Percentiles rank a stretch among this genome's conserved stretches.
These are phyloP conservation scores for Rhyacophila evoluta DNA, from an alignment of 2,888 invertebrate genomes.

Conservation along the genomic window DNA sequence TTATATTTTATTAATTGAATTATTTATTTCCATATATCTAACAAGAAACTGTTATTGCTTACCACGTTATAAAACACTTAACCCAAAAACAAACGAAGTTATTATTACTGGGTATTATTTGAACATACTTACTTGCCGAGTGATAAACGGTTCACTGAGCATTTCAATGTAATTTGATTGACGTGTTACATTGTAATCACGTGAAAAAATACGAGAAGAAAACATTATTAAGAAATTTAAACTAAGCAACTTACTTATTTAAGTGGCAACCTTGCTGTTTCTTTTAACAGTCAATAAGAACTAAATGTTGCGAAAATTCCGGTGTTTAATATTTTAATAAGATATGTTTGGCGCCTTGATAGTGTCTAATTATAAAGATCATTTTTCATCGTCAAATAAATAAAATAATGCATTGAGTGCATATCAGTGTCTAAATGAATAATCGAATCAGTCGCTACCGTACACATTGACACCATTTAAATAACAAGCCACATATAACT, in stretches of 20 bases:
- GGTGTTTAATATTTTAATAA: no score
- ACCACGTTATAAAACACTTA: not conserved
- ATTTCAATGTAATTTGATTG: not conserved
- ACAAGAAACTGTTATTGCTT: not conserved
- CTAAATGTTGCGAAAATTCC: not conserved
- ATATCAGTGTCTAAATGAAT: no score
- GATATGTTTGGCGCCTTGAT: not conserved
- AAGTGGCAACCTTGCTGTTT: not conserved
- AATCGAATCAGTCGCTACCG: no score
- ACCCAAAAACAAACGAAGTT: not conserved
- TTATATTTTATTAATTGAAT: no score
- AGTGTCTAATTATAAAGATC: not conserved
- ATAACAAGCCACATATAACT: no score
- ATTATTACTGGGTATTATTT: not conserved
- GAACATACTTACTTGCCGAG: not conserved
- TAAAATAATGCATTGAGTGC: no score
- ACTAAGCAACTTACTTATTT: not conserved
- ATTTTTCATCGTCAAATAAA: no score
- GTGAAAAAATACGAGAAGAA: not conserved
- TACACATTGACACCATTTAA: no score
- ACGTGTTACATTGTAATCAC: not conserved
- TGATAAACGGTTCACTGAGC: not conserved
- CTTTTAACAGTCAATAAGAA: not conserved
- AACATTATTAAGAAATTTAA: not conserved
- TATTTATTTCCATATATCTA: no score